Conservation (phyloP, 2,113 vertebrate genomes). For the Chunga burmeisteri region DNA sequence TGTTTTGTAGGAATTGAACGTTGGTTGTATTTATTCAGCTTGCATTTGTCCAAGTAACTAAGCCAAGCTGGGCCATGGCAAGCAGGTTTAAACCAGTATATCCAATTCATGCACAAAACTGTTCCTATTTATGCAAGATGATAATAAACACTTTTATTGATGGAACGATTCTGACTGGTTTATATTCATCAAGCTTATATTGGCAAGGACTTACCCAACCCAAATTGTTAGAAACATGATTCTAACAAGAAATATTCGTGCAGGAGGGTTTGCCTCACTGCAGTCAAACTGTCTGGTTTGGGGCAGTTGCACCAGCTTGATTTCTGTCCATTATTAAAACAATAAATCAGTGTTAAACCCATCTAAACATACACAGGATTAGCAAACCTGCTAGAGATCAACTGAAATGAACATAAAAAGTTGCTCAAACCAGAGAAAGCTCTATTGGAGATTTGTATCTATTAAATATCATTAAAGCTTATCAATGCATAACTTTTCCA, state of each 20-base stretch:
- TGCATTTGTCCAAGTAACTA: neutral
- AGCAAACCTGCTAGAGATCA: neutral
- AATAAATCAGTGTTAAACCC: neutral
- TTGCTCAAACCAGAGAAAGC: neutral
- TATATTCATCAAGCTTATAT: neutral
- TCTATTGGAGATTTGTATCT: neutral
- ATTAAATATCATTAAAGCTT: neutral
- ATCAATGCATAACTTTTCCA: neutral
- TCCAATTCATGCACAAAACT: neutral
- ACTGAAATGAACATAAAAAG: neutral
- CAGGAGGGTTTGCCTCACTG: neutral
- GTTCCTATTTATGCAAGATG: neutral
- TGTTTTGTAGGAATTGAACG: neutral
- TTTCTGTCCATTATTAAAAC: neutral
- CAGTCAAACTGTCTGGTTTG: neutral
- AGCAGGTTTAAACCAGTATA: neutral
- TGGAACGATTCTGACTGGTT: neutral
- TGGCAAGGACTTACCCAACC: neutral
- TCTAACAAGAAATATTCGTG: neutral
- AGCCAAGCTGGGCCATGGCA: neutral
- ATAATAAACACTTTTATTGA: neutral
- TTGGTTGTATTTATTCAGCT: neutral
- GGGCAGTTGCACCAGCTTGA: neutral
- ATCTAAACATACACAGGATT: neutral
- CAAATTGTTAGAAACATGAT: neutral